Evolutionary conservation across 2,797 vertebrate species (phyloP).

Genomic region (Leptodactylus fallax): DNA sequence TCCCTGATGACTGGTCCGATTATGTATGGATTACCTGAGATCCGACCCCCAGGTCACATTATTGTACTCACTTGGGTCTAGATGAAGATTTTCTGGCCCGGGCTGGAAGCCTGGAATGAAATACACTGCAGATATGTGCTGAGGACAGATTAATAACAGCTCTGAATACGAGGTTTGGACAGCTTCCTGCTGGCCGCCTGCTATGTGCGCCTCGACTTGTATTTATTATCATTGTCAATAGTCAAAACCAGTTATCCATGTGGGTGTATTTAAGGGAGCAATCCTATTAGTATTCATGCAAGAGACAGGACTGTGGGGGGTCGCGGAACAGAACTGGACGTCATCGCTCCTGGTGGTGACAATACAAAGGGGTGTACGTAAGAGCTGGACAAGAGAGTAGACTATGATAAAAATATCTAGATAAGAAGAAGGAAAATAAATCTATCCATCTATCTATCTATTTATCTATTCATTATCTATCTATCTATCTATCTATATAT

Average conservation of each 20-base stretch:
- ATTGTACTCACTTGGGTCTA: not conserved
- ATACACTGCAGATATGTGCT: constrained; percentile 52
- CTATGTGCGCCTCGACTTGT: not conserved
- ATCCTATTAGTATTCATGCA: not conserved
- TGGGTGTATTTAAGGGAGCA: constrained; percentile 19
- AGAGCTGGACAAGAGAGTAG: not conserved
- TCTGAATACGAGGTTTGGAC: constrained; percentile 73
- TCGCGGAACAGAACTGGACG: not conserved
- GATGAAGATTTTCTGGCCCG: not conserved
- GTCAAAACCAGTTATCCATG: constrained; percentile 22
- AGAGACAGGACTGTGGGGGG: constrained; percentile 9
- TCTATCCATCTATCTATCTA: not conserved
- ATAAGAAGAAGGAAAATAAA: not conserved
- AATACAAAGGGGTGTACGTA: not conserved
- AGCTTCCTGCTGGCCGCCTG: constrained; percentile 21
- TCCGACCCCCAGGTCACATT: not conserved
- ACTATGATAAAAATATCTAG: too few relatives aligned
- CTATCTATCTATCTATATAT: too few relatives aligned
- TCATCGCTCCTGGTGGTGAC: not conserved
- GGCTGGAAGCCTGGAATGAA: constrained; percentile 12
- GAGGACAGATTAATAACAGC: constrained; percentile 75
- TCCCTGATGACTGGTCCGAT: not conserved
- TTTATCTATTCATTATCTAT: too few relatives aligned
- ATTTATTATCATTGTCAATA: constrained; percentile 43
- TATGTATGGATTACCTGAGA: not conserved